These are phyloP conservation scores for Diabrotica virgifera DNA, from an alignment of 1,140 invertebrate genomes.

Conservation along the genomic window DNA sequence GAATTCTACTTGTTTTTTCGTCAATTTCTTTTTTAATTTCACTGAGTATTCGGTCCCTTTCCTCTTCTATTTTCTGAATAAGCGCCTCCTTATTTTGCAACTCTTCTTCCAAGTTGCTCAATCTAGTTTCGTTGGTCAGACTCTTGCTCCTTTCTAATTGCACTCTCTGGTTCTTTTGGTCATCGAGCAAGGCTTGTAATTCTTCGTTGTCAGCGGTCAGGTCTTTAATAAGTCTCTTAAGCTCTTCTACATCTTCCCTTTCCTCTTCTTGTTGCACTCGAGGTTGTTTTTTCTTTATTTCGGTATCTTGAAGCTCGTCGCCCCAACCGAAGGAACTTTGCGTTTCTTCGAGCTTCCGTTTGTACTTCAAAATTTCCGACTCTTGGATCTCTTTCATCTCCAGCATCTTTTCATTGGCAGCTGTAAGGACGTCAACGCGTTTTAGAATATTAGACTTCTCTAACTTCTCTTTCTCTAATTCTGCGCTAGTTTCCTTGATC, in stretches of 20 bases:
- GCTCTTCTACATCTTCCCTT: constrained; percentile 46
- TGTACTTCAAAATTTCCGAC: constrained; percentile 60
- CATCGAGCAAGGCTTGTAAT: constrained; percentile 63
- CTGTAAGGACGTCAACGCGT: constrained; percentile 68
- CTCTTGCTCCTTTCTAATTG: constrained; percentile 35
- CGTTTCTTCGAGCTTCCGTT: constrained; percentile 63
- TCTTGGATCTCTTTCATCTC: constrained; percentile 80
- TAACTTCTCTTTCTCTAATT: constrained; percentile 56
- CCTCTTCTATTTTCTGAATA: not conserved
- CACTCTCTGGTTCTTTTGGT: constrained; percentile 49
- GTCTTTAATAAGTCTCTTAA: constrained; percentile 58
- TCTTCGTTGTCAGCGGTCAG: constrained; percentile 69
- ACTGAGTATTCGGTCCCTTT: constrained; percentile 5
- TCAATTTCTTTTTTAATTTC: constrained; percentile 12
- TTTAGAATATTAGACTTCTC: constrained; percentile 68
- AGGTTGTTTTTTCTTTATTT: constrained; percentile 13
- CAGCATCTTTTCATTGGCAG: constrained; percentile 72
- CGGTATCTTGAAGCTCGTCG: no score
- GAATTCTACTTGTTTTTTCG: constrained; percentile 26
- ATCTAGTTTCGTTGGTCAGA: constrained; percentile 9
- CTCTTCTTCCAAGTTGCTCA: not conserved
- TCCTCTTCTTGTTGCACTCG: constrained; percentile 38
- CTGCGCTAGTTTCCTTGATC: constrained; percentile 56
- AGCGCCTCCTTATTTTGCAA: not conserved
- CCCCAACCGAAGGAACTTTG: not conserved